These are phyloP conservation scores for Drosophila sechellia DNA, from an alignment of 1,140 invertebrate species.

Conservation along the genomic window DNA sequence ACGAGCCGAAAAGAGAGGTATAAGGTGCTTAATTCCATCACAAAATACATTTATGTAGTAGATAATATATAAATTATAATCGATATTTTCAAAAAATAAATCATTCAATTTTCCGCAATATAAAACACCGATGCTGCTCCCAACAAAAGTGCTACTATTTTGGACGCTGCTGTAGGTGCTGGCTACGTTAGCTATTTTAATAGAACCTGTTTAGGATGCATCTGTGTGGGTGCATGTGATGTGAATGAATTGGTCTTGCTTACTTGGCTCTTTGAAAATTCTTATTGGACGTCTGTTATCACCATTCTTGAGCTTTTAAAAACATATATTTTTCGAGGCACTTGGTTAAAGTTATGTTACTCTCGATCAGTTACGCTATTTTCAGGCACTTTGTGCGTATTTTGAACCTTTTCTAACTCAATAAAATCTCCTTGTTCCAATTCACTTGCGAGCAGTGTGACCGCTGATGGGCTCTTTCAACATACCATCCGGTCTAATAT, in stretches of 20 bases:
- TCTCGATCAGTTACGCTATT: neutral
- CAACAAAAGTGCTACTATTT: neutral
- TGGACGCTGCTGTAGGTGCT: conserved; percentile 16
- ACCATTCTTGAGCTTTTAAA: conserved; percentile 18
- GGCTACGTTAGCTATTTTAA: conserved; percentile 61
- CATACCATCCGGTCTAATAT: neutral
- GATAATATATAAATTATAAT: no score
- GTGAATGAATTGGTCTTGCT: conserved; percentile 40
- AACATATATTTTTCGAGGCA: conserved; percentile 9
- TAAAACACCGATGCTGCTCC: neutral
- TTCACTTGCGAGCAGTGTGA: conserved; percentile 11
- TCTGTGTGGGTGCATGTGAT: conserved; percentile 27
- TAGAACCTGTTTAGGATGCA: conserved; percentile 66
- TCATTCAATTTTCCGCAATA: neutral
- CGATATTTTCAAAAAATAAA: no score
- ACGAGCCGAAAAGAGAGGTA: no score
- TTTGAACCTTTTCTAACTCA: conserved; percentile 6
- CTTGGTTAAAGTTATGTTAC: neutral
- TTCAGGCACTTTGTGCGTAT: conserved; percentile 3
- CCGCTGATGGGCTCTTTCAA: neutral
- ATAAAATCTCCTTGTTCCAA: conserved; percentile 29
- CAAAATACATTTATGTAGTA: no score
- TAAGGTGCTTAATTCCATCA: no score
- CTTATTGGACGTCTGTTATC: conserved; percentile 12
- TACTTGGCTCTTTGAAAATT: conserved; percentile 27